Evolutionary conservation across 64 coral and sea anemone species (phyloP), one percentile per base, ranked within the genome.

Genomic region (Montipora sp.): DNA sequence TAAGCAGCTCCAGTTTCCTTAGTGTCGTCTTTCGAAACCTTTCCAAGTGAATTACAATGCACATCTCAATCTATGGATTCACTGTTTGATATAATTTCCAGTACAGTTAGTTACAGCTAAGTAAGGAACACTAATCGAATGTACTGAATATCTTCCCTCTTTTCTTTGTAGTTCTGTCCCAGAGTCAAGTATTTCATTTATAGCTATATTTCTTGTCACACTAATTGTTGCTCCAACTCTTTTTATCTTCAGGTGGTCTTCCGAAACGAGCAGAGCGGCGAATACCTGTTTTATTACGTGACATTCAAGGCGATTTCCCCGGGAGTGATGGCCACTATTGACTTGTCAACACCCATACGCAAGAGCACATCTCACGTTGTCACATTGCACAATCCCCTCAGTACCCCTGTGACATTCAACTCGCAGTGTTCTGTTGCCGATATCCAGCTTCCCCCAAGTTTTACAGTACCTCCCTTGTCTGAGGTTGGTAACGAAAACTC

Each of bases 261-360:
- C 88, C 87, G 94, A 24, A 98, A 98, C 50, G 96, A 98, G 59
- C 77, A 90, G 45, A 88, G 87, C 66, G 81, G 90, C 44, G 94
- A 98, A 89, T 98, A 91, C 71, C 69, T 98, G 15, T 98, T 95
- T 66, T 98, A 98, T 75, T 98, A 98, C 83, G 94, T 98, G 87
- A 93, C 91, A 58, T 98, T 98, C 87, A 98, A 98, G 63, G 96
- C 96, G 3, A 93, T 94, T 5, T 51, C 96, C 24, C 93, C 96
- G 22, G 96, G 96, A 19, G 90, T 98, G 20, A 98, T 98, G 91
- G 87, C 93, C 0, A 80, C 90, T 19, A 98, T 98, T 43, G 96
- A 98, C 23, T 71, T 98, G 9, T 90, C 93, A 10, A 98, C 96
- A 58, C 96, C 96, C 51, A 94, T 98, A 66, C 78, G 96, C 44